Conservation (phyloP, 2,113 vertebrate species). For the Himantopus leucocephalus region DNA sequence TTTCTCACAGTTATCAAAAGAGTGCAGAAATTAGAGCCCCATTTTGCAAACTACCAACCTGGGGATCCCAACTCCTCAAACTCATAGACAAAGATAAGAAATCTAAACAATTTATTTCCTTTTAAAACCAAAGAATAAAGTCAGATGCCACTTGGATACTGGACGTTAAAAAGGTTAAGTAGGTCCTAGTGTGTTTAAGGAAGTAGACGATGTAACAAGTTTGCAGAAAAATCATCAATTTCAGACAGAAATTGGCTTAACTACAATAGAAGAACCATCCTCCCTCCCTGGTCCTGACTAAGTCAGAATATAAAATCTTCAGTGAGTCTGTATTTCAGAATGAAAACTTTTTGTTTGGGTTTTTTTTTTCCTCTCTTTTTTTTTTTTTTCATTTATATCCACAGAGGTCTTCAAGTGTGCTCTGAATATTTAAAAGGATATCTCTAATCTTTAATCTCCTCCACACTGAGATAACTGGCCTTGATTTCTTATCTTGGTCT, state of each 20-base stretch:
- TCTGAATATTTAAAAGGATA: not conserved
- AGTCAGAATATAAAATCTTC: not conserved
- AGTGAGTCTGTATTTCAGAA: not conserved
- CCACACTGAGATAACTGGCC: not conserved
- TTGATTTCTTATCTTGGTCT: constrained; percentile 24
- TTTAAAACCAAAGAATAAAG: not conserved
- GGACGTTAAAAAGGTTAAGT: not conserved
- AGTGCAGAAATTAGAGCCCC: not conserved
- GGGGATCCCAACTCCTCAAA: not conserved
- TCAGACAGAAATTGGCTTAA: not conserved
- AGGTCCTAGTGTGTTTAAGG: not conserved
- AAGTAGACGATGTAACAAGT: not conserved
- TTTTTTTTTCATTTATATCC: not conserved
- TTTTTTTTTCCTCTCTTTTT: not conserved
- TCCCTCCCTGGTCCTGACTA: not conserved
- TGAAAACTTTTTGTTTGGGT: not conserved
- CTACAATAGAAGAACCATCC: not conserved
- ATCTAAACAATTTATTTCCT: not conserved
- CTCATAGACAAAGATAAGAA: not conserved
- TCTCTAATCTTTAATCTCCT: not conserved
- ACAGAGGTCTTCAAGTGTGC: not conserved
- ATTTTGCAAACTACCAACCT: not conserved
- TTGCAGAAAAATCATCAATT: not conserved
- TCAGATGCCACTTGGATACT: not conserved
- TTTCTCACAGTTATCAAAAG: not conserved